Percentiles rank a stretch among this genome's conserved stretches.
Conservation (phyloP, 2,113 vertebrate species). For the Rhineura floridana region DNA sequence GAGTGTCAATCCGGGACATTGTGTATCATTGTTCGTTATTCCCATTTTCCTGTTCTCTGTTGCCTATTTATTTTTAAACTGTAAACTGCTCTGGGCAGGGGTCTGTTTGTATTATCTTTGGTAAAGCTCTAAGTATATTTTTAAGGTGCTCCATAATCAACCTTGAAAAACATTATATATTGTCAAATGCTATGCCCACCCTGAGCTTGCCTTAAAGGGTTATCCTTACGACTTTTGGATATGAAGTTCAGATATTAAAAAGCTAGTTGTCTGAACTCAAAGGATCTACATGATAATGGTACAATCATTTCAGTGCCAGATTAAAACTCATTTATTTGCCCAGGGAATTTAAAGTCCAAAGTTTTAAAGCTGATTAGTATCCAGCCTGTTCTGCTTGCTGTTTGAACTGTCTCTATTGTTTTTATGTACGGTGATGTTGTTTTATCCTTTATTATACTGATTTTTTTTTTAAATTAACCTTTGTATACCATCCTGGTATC, state of each 20-base stretch:
- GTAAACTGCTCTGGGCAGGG: slow-evolving; percentile 4
- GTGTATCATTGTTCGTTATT: not conserved
- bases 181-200: not conserved
- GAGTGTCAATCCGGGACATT: not conserved
- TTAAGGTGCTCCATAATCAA: not conserved
- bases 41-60: not conserved
- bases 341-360: not conserved
- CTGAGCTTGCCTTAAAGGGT: not conserved
- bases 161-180: not conserved
- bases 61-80: slow-evolving; percentile 11
- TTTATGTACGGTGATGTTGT: no score
- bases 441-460: not conserved
- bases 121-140: slow-evolving; percentile 8
- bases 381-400: not conserved
- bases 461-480: not conserved
- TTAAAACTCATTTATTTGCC: no score
- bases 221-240: not conserved
- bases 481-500: not conserved
- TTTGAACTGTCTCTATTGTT: not conserved
- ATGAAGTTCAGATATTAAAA: not conserved
- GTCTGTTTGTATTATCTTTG: slow-evolving; percentile 4
- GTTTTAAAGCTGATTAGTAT: not conserved
- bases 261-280: not conserved
- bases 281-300: not conserved
- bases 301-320: not conserved